Percentiles rank a stretch among this genome's conserved stretches.
Evolutionary conservation across 2,113 vertebrate genomes (phyloP).

Genomic region (Tachysurus vachellii): DNA sequence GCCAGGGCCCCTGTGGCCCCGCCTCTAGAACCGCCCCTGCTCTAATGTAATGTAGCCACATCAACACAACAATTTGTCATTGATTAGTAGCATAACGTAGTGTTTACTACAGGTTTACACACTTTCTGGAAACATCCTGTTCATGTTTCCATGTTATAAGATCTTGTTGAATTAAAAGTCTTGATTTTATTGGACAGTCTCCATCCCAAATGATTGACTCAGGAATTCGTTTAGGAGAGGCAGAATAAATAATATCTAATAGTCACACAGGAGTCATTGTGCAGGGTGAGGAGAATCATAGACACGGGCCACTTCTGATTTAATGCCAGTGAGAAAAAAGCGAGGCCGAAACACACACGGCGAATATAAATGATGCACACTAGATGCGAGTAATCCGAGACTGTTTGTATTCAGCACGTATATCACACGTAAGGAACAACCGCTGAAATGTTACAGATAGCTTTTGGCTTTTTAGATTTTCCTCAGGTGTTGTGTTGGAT

Average conservation of each 20-base stretch:
- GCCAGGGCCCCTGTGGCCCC: too few relatives aligned
- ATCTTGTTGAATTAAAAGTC: background rate
- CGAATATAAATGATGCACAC: conserved; percentile 26
- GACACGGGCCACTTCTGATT: conserved; percentile 38
- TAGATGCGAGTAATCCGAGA: conserved; percentile 24
- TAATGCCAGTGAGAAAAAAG: conserved; percentile 12
- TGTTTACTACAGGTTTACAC: background rate
- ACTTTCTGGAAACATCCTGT: background rate
- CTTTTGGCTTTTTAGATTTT: background rate
- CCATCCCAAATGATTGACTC: background rate
- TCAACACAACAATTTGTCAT: background rate
- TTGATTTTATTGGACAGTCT: background rate
- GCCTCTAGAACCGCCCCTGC: too few relatives aligned
- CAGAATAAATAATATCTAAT: conserved; percentile 39
- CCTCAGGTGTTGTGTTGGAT: background rate
- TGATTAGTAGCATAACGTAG: background rate
- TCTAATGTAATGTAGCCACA: background rate
- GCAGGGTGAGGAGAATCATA: conserved; percentile 3
- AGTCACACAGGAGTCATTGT: conserved; percentile 19
- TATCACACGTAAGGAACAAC: background rate
- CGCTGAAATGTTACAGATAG: conserved; percentile 17
- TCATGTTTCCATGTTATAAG: background rate
- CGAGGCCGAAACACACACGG: conserved; percentile 2
- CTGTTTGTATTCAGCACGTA: conserved; percentile 32
- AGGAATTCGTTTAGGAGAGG: conserved; percentile 7